Evolutionary conservation across 2,888 invertebrate species (phyloP), one percentile per base, ranked within the genome.

Genomic region (Tenthredo mesomela): DNA sequence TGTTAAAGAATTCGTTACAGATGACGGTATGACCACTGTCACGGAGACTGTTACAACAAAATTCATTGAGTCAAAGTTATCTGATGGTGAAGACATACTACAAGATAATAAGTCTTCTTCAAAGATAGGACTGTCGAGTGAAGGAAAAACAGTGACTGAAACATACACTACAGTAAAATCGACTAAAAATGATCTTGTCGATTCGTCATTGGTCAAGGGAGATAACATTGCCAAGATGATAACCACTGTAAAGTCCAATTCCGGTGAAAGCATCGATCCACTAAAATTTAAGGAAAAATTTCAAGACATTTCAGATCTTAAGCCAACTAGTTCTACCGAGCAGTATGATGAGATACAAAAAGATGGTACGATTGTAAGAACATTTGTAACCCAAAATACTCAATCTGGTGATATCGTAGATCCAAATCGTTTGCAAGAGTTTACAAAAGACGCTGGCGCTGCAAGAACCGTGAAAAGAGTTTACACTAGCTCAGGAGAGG

Each of bases 21-120:
- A 91, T 94, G 86, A 93, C 94, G 91, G 73, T 29, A 84, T 77
- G 4, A 50, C 84, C n/a, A 83, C 61, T 5, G 83, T 82, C 5
- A 67, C 73, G 12, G 65, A 71, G 43, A 82, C 75, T 33, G 25
- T 61, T 37, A 65, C 78, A 2, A 83, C 54, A 58, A 82, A 75
- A 21, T 67, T 67, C 7, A n/a, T 61, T 21, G 37, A 58, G 37
- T 77, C 77, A n/a, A 77, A 77, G 33, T 77, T 33, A 29, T n/a
- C 77, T 4, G 77, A 47, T 9, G 50, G 29, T 7, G 61, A 80
- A 40, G 40, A 61, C 21, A 12, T 47, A 29, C n/a, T 54, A 29
- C 65, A 47, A 25, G 82, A 82, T 70, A 50, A 65, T 12, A 82
- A 82, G 40, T 61, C 40, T 80, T 80, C 80, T 40, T 18, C 50